Evolutionary conservation across 2,888 invertebrate genomes (phyloP).

Genomic region (Caenorhabditis sp.): DNA sequence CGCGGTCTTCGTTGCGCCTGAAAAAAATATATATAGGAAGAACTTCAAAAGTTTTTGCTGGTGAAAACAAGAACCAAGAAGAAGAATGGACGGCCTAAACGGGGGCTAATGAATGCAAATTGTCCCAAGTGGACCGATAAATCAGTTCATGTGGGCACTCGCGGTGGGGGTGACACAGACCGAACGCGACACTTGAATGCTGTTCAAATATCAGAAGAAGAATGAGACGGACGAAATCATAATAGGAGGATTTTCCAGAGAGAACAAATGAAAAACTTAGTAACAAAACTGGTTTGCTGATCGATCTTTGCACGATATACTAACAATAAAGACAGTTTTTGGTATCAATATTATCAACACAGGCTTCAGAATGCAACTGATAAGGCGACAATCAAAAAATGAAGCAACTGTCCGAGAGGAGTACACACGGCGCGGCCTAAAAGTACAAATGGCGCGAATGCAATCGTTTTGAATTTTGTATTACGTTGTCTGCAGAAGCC

Average conservation of each 20-base stretch:
- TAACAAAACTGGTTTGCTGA: slow-evolving; percentile 1
- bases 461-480: slow-evolving; percentile 14
- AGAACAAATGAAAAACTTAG: slow-evolving; percentile 8
- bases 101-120: slow-evolving; percentile 50
- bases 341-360: background rate
- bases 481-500: background rate
- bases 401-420: slow-evolving; percentile 23
- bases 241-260: background rate
- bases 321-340: background rate
- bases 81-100: background rate
- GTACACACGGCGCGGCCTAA: slow-evolving; percentile 32
- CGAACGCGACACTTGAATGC: slow-evolving; percentile 41
- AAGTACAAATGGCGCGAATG: slow-evolving; percentile 22
- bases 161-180: slow-evolving; percentile 41
- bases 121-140: slow-evolving; percentile 52
- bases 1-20: slow-evolving; percentile 8
- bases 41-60: background rate
- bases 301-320: slow-evolving; percentile 19
- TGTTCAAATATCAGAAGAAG: slow-evolving; percentile 40
- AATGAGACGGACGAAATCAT: slow-evolving; percentile 5
- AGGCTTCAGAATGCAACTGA: slow-evolving; percentile 6
- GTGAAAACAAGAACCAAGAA: slow-evolving; percentile 5
- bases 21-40: background rate
- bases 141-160: slow-evolving; percentile 55
- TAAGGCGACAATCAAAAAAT: slow-evolving; percentile 11